Evolutionary conservation across 2,113 vertebrate genomes (phyloP).

Genomic region (Myiagra hebetior): DNA sequence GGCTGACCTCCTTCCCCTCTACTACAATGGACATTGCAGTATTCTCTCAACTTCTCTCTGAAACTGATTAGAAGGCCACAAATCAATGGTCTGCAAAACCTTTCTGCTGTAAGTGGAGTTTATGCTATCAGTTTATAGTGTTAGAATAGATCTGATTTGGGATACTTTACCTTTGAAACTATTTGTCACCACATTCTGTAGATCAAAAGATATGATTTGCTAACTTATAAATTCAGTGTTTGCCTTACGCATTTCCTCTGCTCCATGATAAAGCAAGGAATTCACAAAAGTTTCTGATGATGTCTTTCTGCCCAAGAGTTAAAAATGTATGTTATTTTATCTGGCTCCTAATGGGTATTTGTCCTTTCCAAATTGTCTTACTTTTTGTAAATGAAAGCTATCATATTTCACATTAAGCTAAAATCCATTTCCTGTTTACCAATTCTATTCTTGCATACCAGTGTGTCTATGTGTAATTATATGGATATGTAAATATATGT

Average conservation of each 20-base stretch:
- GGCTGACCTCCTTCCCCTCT: neutral
- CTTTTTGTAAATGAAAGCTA: neutral
- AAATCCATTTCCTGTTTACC: neutral
- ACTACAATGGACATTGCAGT: neutral
- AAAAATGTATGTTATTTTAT: neutral
- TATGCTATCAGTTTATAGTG: neutral
- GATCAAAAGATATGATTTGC: neutral
- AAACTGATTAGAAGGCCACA: neutral
- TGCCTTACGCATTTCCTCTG: neutral
- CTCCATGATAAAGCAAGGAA: neutral
- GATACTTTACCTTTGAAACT: neutral
- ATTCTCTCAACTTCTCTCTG: neutral
- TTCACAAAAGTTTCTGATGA: neutral
- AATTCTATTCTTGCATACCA: neutral
- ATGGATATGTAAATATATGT: neutral
- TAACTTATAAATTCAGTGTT: neutral
- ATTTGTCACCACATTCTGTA: neutral
- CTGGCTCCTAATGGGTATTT: neutral
- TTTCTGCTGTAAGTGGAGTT: neutral
- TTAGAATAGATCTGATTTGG: neutral
- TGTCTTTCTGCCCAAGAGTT: neutral
- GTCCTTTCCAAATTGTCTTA: neutral
- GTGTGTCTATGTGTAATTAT: neutral
- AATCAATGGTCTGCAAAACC: neutral
- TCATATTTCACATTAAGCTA: neutral